Conservation (phyloP, 2,113 vertebrate genomes). For the Myiopsitta monachus region DNA sequence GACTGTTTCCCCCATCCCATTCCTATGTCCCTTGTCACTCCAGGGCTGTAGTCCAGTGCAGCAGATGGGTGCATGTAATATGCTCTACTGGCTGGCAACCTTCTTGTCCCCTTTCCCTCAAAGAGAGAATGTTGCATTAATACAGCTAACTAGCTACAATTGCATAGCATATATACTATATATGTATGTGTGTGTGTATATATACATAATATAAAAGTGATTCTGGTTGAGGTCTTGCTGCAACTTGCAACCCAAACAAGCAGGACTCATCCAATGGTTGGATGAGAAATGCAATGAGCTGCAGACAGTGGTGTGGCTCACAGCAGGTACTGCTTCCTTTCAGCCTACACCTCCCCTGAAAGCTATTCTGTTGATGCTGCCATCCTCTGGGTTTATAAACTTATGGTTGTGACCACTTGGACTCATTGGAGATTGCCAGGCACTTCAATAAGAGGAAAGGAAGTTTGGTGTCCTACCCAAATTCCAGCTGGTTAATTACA, state of each 20-base stretch:
- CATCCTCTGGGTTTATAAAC: background rate
- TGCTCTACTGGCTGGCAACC: background rate
- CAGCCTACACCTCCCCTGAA: background rate
- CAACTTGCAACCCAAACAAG: background rate
- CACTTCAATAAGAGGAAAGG: background rate
- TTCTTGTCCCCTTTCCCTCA: background rate
- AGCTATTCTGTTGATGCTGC: background rate
- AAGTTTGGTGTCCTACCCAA: background rate
- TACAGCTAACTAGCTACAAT: background rate
- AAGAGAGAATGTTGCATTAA: background rate
- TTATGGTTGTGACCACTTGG: background rate
- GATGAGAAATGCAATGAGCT: background rate
- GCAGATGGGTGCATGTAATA: background rate
- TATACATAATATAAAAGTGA: background rate
- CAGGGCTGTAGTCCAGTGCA: background rate
- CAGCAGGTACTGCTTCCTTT: background rate
- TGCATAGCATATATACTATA: background rate
- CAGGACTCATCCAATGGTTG: fast-evolving
- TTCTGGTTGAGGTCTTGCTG: background rate
- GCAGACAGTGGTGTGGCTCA: background rate
- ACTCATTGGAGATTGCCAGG: background rate
- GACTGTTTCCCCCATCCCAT: background rate
- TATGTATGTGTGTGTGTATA: background rate
- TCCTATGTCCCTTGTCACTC: background rate
- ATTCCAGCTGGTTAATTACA: slow-evolving; percentile 6